Evolutionary conservation across 2,113 vertebrate genomes (phyloP).

Genomic region (Entomyzon cyanotis): DNA sequence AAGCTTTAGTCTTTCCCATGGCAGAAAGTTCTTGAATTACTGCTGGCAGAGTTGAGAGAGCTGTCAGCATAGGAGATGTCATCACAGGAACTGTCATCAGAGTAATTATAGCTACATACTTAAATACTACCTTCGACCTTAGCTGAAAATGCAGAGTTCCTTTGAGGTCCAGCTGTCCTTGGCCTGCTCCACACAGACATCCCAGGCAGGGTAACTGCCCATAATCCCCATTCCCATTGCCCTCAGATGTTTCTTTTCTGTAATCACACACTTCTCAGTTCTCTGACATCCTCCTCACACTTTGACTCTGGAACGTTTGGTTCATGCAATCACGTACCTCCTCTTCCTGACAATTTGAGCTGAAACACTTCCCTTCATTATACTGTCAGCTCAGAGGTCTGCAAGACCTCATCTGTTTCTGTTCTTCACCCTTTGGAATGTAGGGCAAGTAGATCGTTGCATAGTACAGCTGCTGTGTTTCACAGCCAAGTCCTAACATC

Average conservation of each 20-base stretch:
- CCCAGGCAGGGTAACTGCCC: background rate
- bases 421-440: background rate
- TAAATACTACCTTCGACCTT: background rate
- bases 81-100: background rate
- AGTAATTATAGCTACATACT: background rate
- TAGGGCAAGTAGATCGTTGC: background rate
- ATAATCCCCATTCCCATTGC: background rate
- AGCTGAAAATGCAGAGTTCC: background rate
- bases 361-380: background rate
- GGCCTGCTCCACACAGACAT: background rate
- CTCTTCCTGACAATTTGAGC: background rate
- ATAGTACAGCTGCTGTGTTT: background rate
- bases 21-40: background rate
- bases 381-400: background rate
- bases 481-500: constrained; percentile 8
- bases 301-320: background rate
- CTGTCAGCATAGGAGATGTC: background rate
- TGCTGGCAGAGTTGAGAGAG: background rate
- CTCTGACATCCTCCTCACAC: background rate
- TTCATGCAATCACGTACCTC: background rate
- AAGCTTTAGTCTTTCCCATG: background rate
- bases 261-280: background rate
- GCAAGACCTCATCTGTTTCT: background rate
- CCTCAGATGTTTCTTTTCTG: background rate
- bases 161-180: background rate